Evolutionary conservation across 1,140 invertebrate genomes (phyloP).

Genomic region (Drosophila arawakana): DNA sequence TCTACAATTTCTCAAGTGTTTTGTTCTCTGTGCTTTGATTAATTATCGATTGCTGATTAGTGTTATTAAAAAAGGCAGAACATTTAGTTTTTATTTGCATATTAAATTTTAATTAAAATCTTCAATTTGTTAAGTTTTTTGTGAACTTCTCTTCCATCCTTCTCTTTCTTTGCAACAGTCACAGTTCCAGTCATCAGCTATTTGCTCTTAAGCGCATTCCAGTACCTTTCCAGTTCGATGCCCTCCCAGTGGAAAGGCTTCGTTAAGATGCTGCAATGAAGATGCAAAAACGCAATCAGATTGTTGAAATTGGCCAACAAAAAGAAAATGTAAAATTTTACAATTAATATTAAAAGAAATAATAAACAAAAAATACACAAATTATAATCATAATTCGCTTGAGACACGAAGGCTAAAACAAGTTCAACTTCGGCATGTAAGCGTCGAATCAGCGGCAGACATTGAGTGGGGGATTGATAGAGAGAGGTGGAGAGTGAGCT

Average conservation of each 20-base stretch:
- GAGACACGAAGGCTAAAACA: constrained; percentile 43
- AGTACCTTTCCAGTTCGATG: constrained; percentile 70
- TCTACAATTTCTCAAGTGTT: neutral
- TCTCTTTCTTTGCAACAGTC: neutral
- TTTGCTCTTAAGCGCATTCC: constrained; percentile 65
- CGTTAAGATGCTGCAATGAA: constrained; percentile 67
- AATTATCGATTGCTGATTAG: constrained; percentile 22
- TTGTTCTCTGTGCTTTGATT: neutral
- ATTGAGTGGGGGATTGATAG: constrained; percentile 18
- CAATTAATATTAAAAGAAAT: constrained; percentile 21
- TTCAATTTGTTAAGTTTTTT: no score
- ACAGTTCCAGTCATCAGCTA: constrained; percentile 4
- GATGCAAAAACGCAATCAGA: constrained; percentile 30
- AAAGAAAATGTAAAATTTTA: constrained; percentile 3
- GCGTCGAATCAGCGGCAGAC: neutral
- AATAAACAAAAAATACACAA: neutral
- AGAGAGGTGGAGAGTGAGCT: neutral
- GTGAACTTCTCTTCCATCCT: neutral
- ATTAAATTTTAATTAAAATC: neutral
- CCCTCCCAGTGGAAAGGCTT: constrained; percentile 80
- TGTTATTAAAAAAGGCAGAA: neutral
- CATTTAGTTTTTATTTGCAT: neutral
- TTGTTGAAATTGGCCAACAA: constrained; percentile 47
- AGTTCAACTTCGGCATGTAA: constrained; percentile 50
- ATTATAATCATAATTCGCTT: constrained; percentile 19